Percentiles rank a stretch among this genome's conserved stretches.
Evolutionary conservation across 2,797 vertebrate genomes (phyloP).

Genomic region (Champsocephalus gunnari): DNA sequence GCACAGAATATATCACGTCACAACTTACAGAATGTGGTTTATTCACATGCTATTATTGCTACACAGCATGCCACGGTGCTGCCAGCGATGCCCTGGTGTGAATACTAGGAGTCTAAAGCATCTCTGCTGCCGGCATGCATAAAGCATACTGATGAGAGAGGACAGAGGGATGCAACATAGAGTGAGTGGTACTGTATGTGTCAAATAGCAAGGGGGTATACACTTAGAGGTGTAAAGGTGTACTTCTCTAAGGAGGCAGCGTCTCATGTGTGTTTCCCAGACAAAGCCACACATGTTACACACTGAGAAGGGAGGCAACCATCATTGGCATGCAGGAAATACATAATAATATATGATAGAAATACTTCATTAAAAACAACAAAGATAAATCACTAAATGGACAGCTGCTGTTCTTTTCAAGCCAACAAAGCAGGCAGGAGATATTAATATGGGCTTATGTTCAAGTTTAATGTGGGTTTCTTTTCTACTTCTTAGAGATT

Average conservation of each 20-base stretch:
- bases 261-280: slow-evolving; percentile 35
- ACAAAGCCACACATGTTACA: slow-evolving; percentile 46
- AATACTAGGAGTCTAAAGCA: slow-evolving; percentile 28
- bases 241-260: slow-evolving; percentile 35
- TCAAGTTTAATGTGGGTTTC: slow-evolving; percentile 35
- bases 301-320: slow-evolving; percentile 18
- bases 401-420: slow-evolving; percentile 42
- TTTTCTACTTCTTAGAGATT: slow-evolving; percentile 27
- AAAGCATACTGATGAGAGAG: slow-evolving; percentile 37
- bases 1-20: slow-evolving; percentile 30
- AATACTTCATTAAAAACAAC: slow-evolving; percentile 58
- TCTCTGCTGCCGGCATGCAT: slow-evolving; percentile 21
- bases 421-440: slow-evolving; percentile 26
- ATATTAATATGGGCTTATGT: slow-evolving; percentile 3
- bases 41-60: slow-evolving; percentile 8
- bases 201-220: neutral
- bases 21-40: slow-evolving; percentile 25
- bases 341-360: slow-evolving; percentile 10
- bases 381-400: slow-evolving; percentile 40
- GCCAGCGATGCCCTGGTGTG: slow-evolving; percentile 21
- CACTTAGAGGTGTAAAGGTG: slow-evolving; percentile 19
- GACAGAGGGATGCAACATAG: slow-evolving; percentile 24
- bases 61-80: slow-evolving; percentile 2
- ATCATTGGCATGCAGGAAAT: slow-evolving; percentile 27
- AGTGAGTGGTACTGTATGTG: slow-evolving; percentile 16